phyloP scores from a whole-genome alignment of 2,113 vertebrate genomes.

The Martes martes region DNA sequence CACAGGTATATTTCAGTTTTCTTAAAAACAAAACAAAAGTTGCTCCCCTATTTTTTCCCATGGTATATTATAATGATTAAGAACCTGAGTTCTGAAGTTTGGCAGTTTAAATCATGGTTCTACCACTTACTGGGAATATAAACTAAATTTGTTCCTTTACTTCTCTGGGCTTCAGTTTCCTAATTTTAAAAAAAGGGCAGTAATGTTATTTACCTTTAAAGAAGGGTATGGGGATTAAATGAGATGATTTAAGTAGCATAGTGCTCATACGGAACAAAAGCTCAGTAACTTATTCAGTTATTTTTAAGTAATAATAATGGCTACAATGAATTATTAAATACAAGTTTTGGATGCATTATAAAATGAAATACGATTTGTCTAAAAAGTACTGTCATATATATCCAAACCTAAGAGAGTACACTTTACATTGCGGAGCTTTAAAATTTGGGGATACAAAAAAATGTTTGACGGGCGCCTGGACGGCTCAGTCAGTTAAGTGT shows the following conservation, averaged over 20 bases:
- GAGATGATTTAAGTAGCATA: background rate
- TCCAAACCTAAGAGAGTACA: background rate
- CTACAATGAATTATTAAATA: background rate
- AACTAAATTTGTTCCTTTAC: background rate
- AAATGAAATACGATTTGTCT: constrained; percentile 4
- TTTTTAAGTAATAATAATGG: constrained; percentile 1
- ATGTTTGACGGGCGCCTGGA: background rate
- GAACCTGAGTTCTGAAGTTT: background rate
- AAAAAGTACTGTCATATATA: background rate
- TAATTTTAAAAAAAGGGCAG: background rate
- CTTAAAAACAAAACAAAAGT: background rate
- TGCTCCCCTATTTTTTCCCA: background rate
- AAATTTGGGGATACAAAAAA: background rate
- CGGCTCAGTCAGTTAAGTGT: too few relatives aligned
- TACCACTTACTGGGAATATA: background rate
- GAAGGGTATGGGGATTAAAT: background rate
- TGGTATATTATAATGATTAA: background rate
- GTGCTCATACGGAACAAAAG: background rate
- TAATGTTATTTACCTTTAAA: constrained; percentile 4
- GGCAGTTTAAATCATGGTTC: background rate
- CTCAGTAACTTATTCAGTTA: background rate
- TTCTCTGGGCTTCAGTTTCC: background rate
- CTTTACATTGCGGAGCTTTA: background rate
- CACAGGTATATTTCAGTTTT: constrained; percentile 81
- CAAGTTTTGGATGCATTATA: constrained; percentile 9